These are phyloP conservation scores for Typhlichthys subterraneus DNA, from an alignment of 2,797 vertebrate species.

Conservation along the genomic window DNA sequence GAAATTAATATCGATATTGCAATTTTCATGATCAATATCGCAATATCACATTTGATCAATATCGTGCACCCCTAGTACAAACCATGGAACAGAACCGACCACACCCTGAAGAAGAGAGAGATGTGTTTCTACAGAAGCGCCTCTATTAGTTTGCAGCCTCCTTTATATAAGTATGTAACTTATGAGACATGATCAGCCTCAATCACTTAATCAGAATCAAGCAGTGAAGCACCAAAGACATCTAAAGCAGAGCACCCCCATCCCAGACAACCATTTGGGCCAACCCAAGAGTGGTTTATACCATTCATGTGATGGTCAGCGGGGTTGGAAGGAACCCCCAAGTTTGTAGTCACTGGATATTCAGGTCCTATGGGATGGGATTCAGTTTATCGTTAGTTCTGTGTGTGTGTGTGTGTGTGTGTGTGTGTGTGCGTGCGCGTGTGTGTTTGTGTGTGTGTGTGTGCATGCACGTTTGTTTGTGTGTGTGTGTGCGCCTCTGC, in stretches of 20 bases:
- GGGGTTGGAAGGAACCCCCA: slow-evolving; percentile 78
- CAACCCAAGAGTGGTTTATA: slow-evolving; percentile 48
- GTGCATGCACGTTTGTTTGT: background rate
- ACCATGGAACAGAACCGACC: no score
- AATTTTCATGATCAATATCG: no score
- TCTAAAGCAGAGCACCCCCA: slow-evolving; percentile 25
- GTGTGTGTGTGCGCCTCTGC: background rate
- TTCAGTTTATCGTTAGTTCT: no score
- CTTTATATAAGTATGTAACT: no score
- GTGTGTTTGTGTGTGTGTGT: background rate
- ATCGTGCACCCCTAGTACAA: no score
- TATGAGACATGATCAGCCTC: background rate
- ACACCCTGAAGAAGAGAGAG: no score
- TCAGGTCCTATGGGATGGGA: slow-evolving; percentile 54
- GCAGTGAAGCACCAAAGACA: background rate
- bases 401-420: background rate
- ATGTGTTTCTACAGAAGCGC: no score
- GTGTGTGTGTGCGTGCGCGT: no score
- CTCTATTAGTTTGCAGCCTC: no score
- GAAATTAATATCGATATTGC: no score
- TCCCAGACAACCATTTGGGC: background rate
- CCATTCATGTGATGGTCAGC: slow-evolving; percentile 70
- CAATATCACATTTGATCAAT: no score
- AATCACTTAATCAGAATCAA: background rate
- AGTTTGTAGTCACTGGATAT: slow-evolving; percentile 77